Percentiles rank a stretch among this genome's conserved stretches.
These are phyloP conservation scores for Zosterops borbonicus DNA, from an alignment of 2,113 vertebrate species.

Conservation along the genomic window DNA sequence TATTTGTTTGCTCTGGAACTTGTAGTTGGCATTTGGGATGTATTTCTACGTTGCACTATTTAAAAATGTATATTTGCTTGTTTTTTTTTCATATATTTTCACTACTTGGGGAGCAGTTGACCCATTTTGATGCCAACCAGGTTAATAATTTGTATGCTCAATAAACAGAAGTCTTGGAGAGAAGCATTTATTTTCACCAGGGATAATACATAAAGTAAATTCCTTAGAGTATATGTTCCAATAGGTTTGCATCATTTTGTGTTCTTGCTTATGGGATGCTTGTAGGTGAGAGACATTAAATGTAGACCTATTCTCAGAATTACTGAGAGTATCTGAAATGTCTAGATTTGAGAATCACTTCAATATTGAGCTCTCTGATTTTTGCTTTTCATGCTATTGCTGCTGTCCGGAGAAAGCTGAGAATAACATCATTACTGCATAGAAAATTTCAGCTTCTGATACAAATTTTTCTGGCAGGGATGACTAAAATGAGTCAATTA, in stretches of 20 bases:
- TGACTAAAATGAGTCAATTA: background rate
- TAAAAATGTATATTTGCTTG: background rate
- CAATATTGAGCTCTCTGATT: background rate
- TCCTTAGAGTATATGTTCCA: background rate
- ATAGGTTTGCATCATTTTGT: background rate
- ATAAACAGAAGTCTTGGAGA: background rate
- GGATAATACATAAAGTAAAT: background rate
- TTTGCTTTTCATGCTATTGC: accelerated
- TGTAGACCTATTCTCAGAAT: background rate
- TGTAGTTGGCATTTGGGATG: background rate
- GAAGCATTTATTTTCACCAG: background rate
- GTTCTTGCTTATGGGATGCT: background rate
- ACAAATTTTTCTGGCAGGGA: background rate
- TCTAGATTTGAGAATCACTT: background rate
- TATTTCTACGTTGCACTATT: background rate
- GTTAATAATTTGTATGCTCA: background rate
- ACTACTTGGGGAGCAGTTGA: background rate
- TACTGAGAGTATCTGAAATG: background rate
- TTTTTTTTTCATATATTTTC: background rate
- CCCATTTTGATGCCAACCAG: background rate
- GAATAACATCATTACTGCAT: background rate
- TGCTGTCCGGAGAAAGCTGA: background rate
- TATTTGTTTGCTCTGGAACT: background rate
- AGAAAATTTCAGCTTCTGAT: background rate
- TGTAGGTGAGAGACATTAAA: background rate